phyloP scores from a whole-genome alignment of 2,113 vertebrate species.

The Ploceus nigricollis region DNA sequence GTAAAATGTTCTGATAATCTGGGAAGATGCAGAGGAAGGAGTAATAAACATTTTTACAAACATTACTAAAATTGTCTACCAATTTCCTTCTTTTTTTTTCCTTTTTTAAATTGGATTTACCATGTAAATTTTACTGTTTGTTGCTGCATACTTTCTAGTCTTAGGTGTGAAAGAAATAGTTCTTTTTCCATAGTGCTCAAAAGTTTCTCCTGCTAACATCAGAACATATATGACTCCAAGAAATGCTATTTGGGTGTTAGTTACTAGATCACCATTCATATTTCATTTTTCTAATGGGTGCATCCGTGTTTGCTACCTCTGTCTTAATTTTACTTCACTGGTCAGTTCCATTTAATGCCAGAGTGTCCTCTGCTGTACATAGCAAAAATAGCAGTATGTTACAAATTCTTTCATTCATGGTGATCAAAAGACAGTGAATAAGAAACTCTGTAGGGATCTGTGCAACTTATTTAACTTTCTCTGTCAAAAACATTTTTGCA shows the following conservation, averaged over 20 bases:
- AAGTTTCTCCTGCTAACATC: not conserved
- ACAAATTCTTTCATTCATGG: not conserved
- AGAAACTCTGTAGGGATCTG: not conserved
- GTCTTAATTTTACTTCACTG: not conserved
- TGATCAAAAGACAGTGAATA: not conserved
- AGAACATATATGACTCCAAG: not conserved
- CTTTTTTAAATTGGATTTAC: not conserved
- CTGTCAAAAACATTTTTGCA: not conserved
- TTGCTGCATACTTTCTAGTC: not conserved
- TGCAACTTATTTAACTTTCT: not conserved
- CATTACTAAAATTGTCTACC: not conserved
- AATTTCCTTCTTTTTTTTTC: not conserved
- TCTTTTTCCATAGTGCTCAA: not conserved
- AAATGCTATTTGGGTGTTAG: not conserved
- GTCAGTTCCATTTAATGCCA: not conserved
- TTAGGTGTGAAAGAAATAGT: not conserved
- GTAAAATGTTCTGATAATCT: not conserved
- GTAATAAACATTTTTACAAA: not conserved
- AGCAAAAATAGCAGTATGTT: slow-evolving; percentile 7
- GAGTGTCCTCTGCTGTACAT: slow-evolving; percentile 52
- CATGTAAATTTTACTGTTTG: not conserved
- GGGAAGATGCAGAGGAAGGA: not conserved
- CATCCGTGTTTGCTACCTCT: not conserved
- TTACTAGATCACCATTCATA: not conserved
- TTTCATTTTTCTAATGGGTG: not conserved